Evolutionary conservation across 1,140 invertebrate species (phyloP), one percentile per base, ranked within the genome.

Genomic region (Brachionus rubens): DNA sequence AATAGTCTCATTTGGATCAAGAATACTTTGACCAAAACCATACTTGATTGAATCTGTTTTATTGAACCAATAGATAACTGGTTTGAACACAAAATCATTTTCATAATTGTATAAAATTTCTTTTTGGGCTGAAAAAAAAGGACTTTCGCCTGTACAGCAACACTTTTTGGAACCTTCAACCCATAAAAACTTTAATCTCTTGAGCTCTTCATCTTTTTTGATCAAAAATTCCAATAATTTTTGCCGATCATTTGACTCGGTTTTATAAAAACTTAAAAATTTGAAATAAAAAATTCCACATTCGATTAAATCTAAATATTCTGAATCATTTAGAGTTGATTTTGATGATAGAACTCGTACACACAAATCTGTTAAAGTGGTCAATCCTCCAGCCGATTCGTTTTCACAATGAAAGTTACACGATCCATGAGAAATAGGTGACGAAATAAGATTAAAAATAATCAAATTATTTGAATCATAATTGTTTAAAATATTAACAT

Each of bases 351-450:
- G n/a, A 26, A 46, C 24, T 43, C 16, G 28, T 12, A 65, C 21
- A n/a, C 19, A 12, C 0, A 65, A 21, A 24, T 65, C 59, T 1
- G 59, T 65, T 3, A 65, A 41, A 12, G 59, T 26, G 2, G 19
- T 24, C 4, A 65, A 28, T 14, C 59, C 24, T 12, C 59, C 59
- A 0, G 59, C 9, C 0, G n/a, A 24, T 19, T 65, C 43, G 10
- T 65, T n/a, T n/a, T 65, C 40, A 41, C 33, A 65, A 26, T 65
- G 59, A 43, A 65, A 65, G 21, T 65, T 36, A 43, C 59, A 65
- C 3, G 6, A 21, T 7, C 36, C 59, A 1, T 43, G n/a, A 24
- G 41, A 21, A n/a, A 65, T 43, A 16, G 59, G 59, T n/a, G 40
- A 36, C 9, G 28, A 3, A 10, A 65, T 65, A 10, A 65, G 12